These are phyloP conservation scores for Lycophotia porphyrea DNA, from an alignment of 2,888 invertebrate genomes.

Conservation along the genomic window DNA sequence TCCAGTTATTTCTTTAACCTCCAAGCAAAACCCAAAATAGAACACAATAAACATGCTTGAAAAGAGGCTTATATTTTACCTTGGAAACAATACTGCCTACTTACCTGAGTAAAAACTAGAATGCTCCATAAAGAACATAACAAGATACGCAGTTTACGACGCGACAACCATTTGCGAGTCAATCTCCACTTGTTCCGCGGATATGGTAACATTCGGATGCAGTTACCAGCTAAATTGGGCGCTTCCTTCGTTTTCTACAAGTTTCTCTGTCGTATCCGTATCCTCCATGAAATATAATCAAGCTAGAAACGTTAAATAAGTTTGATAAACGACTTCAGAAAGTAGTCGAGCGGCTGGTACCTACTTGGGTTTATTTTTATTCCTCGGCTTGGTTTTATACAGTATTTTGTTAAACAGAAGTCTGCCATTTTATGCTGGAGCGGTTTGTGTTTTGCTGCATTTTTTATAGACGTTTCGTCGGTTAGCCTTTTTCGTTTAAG, in stretches of 20 bases:
- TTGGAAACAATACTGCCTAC: constrained; percentile 64
- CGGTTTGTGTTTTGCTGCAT: constrained; percentile 34
- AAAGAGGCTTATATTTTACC: constrained; percentile 54
- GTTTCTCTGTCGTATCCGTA: constrained; percentile 71
- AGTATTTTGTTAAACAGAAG: constrained; percentile 60
- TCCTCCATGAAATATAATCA: constrained; percentile 68
- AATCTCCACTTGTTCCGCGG: constrained; percentile 87
- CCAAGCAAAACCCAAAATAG: constrained; percentile 47
- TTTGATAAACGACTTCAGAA: constrained; percentile 69
- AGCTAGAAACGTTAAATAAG: constrained; percentile 75
- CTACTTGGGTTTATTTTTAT: constrained; percentile 67
- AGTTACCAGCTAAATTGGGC: constrained; percentile 87
- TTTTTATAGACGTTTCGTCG: constrained; percentile 35
- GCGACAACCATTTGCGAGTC: constrained; percentile 82
- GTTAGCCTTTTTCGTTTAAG: constrained; percentile 12
- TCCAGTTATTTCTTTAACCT: constrained; percentile 34
- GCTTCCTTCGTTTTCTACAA: constrained; percentile 80
- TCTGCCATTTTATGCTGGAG: constrained; percentile 47
- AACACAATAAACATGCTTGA: constrained; percentile 59
- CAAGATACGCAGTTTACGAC: constrained; percentile 85
- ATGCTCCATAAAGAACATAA: constrained; percentile 80
- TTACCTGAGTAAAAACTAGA: constrained; percentile 71
- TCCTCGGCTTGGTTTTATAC: constrained; percentile 53
- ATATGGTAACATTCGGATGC: constrained; percentile 87
- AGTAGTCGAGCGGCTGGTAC: constrained; percentile 64